phyloP scores from a whole-genome alignment of 2,888 invertebrate genomes.

The Oscheius sp. region DNA sequence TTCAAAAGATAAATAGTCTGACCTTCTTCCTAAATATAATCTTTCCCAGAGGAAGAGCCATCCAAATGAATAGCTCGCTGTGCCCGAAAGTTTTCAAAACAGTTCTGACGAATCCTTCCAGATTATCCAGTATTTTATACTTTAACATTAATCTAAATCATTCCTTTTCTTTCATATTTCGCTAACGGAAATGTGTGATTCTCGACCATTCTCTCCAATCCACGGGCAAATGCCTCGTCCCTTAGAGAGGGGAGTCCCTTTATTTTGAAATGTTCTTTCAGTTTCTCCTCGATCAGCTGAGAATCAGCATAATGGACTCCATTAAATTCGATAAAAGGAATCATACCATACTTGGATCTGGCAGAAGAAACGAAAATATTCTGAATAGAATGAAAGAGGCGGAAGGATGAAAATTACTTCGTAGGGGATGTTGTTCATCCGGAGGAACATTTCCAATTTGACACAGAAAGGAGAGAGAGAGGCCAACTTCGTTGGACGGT shows the following conservation, averaged over 20 bases:
- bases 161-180: too few relatives aligned
- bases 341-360: constrained; percentile 7
- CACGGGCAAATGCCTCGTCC: constrained; percentile 6
- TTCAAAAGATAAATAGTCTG: too few relatives aligned
- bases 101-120: too few relatives aligned
- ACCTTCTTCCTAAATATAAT: not conserved
- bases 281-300: not conserved
- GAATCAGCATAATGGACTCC: constrained; percentile 6
- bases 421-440: constrained; percentile 4
- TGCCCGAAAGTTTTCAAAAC: too few relatives aligned
- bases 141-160: too few relatives aligned
- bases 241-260: not conserved
- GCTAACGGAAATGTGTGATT: constrained; percentile 2
- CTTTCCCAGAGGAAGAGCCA: not conserved
- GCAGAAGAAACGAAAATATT: not conserved
- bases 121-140: too few relatives aligned
- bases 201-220: constrained; percentile 8
- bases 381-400: not conserved
- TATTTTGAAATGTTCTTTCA: constrained; percentile 5
- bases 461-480: constrained; percentile 9
- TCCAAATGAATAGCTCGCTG: too few relatives aligned
- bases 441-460: constrained; percentile 21
- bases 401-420: not conserved
- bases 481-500: not conserved
- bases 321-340: constrained; percentile 10